Evolutionary conservation across 2,888 invertebrate species (phyloP).

Genomic region (Parnassius glacialis): DNA sequence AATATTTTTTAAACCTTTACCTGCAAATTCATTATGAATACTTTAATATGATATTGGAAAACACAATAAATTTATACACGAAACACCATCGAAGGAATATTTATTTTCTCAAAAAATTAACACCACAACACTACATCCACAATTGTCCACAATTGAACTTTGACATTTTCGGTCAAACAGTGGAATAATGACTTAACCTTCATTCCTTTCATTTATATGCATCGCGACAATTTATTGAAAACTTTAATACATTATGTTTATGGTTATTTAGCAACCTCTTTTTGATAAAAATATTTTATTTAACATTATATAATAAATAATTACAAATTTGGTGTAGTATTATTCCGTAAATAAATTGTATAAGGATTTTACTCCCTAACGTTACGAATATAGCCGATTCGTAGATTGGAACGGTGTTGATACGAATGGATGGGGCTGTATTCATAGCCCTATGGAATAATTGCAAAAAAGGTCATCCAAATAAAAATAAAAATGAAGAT

Average conservation of each 20-base stretch:
- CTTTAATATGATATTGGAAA: conserved; percentile 14
- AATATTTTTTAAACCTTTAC: conserved; percentile 8
- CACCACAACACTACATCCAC: conserved; percentile 9
- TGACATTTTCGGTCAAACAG: conserved; percentile 65
- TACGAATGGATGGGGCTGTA: conserved; percentile 51
- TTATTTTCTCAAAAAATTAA: conserved; percentile 26
- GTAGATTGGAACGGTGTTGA: conserved; percentile 67
- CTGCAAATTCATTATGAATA: conserved; percentile 13
- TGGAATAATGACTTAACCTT: conserved; percentile 53
- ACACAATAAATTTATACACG: conserved; percentile 26
- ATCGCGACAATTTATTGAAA: conserved; percentile 22
- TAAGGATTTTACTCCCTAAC: neutral
- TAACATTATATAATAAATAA: neutral
- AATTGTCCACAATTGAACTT: conserved; percentile 64
- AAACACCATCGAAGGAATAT: conserved; percentile 36
- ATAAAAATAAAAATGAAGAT: too few relatives aligned
- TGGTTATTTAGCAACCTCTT: neutral
- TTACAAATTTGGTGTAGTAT: neutral
- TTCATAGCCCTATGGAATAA: conserved; percentile 45
- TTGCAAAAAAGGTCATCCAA: too few relatives aligned
- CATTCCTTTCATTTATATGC: conserved; percentile 53
- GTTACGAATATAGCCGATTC: conserved; percentile 39
- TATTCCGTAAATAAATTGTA: neutral
- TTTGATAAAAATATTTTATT: neutral
- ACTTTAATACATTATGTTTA: conserved; percentile 12